Conservation (phyloP, 2,888 invertebrate genomes). For the Sminthurides aquaticus region DNA sequence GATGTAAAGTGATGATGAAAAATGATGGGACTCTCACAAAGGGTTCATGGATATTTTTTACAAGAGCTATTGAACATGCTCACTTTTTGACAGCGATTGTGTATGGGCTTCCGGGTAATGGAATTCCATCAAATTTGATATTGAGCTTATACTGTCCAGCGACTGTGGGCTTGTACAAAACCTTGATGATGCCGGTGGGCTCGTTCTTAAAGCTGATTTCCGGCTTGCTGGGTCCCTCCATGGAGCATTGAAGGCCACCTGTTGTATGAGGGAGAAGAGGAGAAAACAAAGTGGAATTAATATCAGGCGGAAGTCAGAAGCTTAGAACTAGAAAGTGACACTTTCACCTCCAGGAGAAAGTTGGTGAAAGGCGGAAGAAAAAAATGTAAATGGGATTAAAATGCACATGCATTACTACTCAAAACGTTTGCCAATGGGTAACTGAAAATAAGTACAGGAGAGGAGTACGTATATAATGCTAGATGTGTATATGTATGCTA, state of each 20-base stretch:
- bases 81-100: constrained; percentile 35
- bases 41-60: background rate
- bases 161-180: constrained; percentile 40
- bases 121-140: constrained; percentile 40
- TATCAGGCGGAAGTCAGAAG: background rate
- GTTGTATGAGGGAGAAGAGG: background rate
- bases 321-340: background rate
- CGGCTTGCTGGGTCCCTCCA: constrained; percentile 42
- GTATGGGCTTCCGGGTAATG: constrained; percentile 41
- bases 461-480: too few species aligned
- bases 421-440: too few species aligned
- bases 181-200: constrained; percentile 40
- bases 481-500: background rate
- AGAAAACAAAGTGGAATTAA: background rate
- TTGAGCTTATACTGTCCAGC: constrained; percentile 41
- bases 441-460: too few species aligned
- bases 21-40: background rate
- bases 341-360: background rate
- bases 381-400: too few species aligned
- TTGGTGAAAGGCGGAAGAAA: too few species aligned
- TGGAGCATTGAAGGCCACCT: constrained; percentile 40
- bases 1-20: background rate
- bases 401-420: too few species aligned
- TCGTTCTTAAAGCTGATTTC: constrained; percentile 40
- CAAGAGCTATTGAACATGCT: too few species aligned